These are phyloP conservation scores for Hydropotes inermis DNA, from an alignment of 2,113 vertebrate species.

Conservation along the genomic window DNA sequence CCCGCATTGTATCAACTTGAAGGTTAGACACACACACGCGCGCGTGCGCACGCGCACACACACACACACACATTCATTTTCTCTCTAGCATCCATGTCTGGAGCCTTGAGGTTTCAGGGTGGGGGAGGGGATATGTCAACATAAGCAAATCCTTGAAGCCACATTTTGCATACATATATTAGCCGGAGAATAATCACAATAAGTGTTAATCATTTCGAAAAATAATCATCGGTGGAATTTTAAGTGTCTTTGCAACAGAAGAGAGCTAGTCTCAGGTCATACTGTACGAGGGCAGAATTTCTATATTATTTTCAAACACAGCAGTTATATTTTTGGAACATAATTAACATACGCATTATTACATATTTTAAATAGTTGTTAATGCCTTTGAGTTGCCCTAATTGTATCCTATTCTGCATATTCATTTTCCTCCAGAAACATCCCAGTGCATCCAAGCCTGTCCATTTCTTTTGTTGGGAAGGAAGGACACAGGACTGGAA, in stretches of 20 bases:
- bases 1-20: background rate
- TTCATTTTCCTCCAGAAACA: constrained; percentile 49
- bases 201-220: constrained; percentile 62
- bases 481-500: background rate
- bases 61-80: constrained; percentile 68
- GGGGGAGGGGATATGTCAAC: constrained; percentile 74
- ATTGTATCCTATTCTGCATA: constrained; percentile 38
- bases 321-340: constrained; percentile 15
- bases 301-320: background rate
- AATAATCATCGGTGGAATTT: constrained; percentile 50
- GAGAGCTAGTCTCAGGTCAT: constrained; percentile 18
- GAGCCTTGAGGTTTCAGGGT: constrained; percentile 69
- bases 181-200: constrained; percentile 64
- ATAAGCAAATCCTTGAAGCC: constrained; percentile 78
- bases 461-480: background rate
- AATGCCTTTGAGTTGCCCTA: constrained; percentile 14
- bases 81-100: constrained; percentile 63
- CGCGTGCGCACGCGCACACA: constrained; percentile 25
- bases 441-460: background rate
- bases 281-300: background rate
- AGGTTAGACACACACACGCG: background rate
- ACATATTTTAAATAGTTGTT: background rate
- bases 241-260: constrained; percentile 55
- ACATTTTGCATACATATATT: constrained; percentile 67
- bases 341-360: background rate